Evolutionary conservation across 2,113 vertebrate genomes (phyloP), one percentile per base, ranked within the genome.

Genomic region (Pan troglodytes): DNA sequence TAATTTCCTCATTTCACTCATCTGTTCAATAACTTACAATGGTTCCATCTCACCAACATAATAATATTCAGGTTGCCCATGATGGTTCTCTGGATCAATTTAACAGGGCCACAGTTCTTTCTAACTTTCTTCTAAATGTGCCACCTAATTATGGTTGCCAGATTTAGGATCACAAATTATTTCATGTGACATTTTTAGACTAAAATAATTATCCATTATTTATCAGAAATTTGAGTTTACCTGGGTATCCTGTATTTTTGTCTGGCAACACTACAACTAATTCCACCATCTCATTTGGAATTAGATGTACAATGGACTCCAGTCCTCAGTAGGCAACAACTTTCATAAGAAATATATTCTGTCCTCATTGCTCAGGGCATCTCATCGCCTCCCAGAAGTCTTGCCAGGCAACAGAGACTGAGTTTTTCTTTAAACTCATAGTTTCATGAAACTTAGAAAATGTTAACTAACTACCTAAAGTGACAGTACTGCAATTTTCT

Each of bases 361-460:
- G 8, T 68, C 35, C 25, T 30, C 67, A 61, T 50, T 48, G n/a
- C 38, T 84, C 40, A 72, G 3, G 17, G 25, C 83, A 30, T 20
- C 35, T 64, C 18, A 57, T 85, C 22, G 43, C 32, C n/a, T 94
- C 73, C 40, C 20, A 22, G 40, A 83, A 94, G 23, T 52, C 84
- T 83, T 88, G 38, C 22, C 22, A 94, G n/a, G 35, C 35, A 78
- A 90, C 27, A 92, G 40, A 87, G 67, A 59, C 32, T n/a, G 30
- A 68, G 40, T 32, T 92, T 94, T 91, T 35, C 25, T 94, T 87
- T 73, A 70, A 89, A 59, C 13, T 61, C 70, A 32, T 1, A 88
- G 59, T 61, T 95, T 72, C 76, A 72, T 91, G 85, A 57, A 95
- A 96, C 6, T 82, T 88, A 57, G 92, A 57, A 97, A 94, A 89